These are phyloP conservation scores for Acanthisitta chloris DNA, from an alignment of 2,113 vertebrate genomes.

Conservation along the genomic window DNA sequence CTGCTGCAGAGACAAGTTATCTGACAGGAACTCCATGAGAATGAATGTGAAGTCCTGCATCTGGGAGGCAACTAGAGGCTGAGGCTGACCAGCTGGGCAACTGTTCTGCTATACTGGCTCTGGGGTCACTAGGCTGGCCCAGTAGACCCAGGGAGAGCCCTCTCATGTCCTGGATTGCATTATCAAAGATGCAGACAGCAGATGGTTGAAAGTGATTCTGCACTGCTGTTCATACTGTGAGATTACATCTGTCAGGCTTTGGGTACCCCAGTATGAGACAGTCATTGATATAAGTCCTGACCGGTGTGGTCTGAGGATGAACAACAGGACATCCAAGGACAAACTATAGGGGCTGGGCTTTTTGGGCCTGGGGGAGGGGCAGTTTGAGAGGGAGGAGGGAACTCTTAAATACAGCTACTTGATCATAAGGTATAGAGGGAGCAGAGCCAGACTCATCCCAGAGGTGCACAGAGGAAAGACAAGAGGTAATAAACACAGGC, in stretches of 20 bases:
- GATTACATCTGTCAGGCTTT: neutral
- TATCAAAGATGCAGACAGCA: neutral
- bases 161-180: neutral
- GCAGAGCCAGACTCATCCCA: too few relatives aligned
- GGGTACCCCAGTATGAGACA: neutral
- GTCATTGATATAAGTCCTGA: neutral
- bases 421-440: neutral
- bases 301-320: neutral
- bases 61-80: neutral
- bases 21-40: neutral
- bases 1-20: neutral
- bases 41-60: neutral
- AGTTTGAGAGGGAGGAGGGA: neutral
- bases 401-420: neutral
- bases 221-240: neutral
- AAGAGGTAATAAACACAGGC: neutral
- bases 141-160: neutral
- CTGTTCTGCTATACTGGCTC: neutral
- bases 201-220: neutral
- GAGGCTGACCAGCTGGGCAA: neutral
- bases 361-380: neutral
- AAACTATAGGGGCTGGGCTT: neutral
- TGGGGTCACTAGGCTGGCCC: neutral
- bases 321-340: neutral
- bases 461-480: too few relatives aligned